Conservation (phyloP, 2,797 vertebrate species). For the Rhynchotus rufescens region DNA sequence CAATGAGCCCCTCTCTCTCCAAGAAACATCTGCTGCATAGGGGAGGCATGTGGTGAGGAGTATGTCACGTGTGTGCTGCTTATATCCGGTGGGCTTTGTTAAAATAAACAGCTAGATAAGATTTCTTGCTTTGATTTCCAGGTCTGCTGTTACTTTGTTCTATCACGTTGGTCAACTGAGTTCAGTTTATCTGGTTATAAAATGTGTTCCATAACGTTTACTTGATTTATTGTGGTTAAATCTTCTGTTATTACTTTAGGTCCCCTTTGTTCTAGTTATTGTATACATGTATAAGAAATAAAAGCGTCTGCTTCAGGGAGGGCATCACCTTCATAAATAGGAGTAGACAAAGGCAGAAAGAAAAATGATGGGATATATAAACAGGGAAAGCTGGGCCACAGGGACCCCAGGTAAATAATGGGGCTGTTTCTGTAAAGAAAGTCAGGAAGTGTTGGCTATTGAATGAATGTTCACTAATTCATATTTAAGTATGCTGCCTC, state of each 20-base stretch:
- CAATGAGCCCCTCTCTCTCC: neutral
- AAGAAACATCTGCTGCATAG: neutral
- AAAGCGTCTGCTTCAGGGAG: neutral
- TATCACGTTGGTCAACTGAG: neutral
- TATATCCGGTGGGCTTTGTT: neutral
- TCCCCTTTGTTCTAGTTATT: conserved; percentile 17
- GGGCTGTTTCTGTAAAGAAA: neutral
- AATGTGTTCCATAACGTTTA: neutral
- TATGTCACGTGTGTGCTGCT: neutral
- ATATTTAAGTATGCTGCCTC: rapidly evolving
- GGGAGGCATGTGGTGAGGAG: neutral
- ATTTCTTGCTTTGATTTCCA: conserved; percentile 39
- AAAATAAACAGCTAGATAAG: neutral
- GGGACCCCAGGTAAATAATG: neutral
- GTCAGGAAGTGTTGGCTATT: neutral
- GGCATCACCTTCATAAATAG: neutral
- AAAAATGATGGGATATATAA: neutral
- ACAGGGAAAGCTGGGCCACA: neutral
- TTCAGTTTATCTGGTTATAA: neutral
- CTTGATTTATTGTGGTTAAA: conserved; percentile 17
- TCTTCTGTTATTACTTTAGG: neutral
- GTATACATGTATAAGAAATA: neutral
- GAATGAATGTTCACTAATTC: neutral
- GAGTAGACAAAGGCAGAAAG: neutral
- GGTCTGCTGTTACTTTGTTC: neutral